Evolutionary conservation across 2,113 vertebrate genomes (phyloP), one percentile per base, ranked within the genome.

Genomic region (Chionis minor): DNA sequence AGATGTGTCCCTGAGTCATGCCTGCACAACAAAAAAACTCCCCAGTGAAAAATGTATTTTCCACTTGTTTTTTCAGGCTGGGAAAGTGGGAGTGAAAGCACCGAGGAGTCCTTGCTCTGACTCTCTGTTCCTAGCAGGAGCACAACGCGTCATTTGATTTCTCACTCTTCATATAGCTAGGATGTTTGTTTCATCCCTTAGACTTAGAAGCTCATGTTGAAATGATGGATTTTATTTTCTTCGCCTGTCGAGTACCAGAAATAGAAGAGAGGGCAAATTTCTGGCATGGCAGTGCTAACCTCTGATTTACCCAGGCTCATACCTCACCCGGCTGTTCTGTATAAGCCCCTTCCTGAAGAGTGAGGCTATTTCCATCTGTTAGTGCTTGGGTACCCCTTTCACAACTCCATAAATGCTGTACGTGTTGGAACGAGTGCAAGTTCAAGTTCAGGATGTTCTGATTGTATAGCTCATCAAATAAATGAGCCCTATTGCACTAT

Each of bases 1-100:
- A 75, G 14, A 8, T n/a, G 6, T 0, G 8, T 26, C 26, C 17
- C 9, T 55, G 33, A n/a, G 44, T 33, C 6, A 33, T 0, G 0
- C 11, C 62, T 15, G 10, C 30, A 27, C 10, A 59, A 40, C 44
- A 45, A 13, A 18, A 67, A 67, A 33, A 5, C 18, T 79, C 14
- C 14, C 10, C 32, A 13, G 15, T 44, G 44, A 69, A 85, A 92
- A 69, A 40, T 35, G 9, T 35, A 2, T 84, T 83, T 87, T 47
- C 67, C 6, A 1, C 32, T 67, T 69, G 44, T 21, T 63, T 75
- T 62, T 78, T 59, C 49, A n/a, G 49, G 23, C 35, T 55, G 32
- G 59, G n/a, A 23, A 54, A 63, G 49, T 27, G 63, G 18, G 47
- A 89, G 28, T 38, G 72, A 67, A 90, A 63, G 26, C 51, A 10